Percentiles rank a stretch among this genome's conserved stretches.
phyloP scores from a whole-genome alignment of 2,113 vertebrate species.

The Perca fluviatilis region DNA sequence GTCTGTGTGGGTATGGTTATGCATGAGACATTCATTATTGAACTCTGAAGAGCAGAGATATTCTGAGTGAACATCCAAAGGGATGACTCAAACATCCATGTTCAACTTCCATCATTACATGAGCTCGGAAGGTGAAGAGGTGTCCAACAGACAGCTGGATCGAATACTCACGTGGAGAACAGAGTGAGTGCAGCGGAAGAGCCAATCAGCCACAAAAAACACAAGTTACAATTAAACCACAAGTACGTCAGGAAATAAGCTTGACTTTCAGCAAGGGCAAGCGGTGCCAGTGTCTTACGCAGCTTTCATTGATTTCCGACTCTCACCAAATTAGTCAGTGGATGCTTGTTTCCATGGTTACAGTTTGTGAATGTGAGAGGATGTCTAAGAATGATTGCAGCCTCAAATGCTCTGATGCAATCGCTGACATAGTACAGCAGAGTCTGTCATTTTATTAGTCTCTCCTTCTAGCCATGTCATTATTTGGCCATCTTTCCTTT shows the following conservation, averaged over 20 bases:
- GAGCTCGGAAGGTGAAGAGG: slow-evolving; percentile 40
- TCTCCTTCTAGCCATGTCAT: slow-evolving; percentile 16
- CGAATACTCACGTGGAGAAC: slow-evolving; percentile 6
- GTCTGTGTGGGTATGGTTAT: slow-evolving; percentile 70
- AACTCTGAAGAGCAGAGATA: slow-evolving; percentile 66
- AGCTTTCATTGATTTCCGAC: slow-evolving; percentile 44
- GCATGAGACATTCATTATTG: slow-evolving; percentile 74
- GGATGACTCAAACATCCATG: slow-evolving; percentile 71
- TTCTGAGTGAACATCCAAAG: slow-evolving; percentile 56
- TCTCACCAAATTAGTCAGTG: slow-evolving; percentile 35
- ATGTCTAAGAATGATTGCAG: slow-evolving; percentile 59
- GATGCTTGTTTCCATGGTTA: slow-evolving; percentile 75
- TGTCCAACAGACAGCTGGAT: slow-evolving; percentile 38
- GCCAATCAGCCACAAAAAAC: background rate
- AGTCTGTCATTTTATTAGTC: background rate
- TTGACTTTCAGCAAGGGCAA: slow-evolving; percentile 2
- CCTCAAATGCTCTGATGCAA: slow-evolving; percentile 62
- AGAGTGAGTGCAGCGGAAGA: background rate
- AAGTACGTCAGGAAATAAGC: slow-evolving; percentile 5
- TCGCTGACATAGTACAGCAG: slow-evolving; percentile 30
- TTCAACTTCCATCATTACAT: slow-evolving; percentile 52
- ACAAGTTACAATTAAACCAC: slow-evolving; percentile 8
- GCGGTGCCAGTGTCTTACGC: slow-evolving; percentile 3
- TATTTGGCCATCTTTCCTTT: background rate
- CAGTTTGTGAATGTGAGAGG: slow-evolving; percentile 47